Evolutionary conservation across 2,797 vertebrate genomes (phyloP).

Genomic region (Sebastes variabilis): DNA sequence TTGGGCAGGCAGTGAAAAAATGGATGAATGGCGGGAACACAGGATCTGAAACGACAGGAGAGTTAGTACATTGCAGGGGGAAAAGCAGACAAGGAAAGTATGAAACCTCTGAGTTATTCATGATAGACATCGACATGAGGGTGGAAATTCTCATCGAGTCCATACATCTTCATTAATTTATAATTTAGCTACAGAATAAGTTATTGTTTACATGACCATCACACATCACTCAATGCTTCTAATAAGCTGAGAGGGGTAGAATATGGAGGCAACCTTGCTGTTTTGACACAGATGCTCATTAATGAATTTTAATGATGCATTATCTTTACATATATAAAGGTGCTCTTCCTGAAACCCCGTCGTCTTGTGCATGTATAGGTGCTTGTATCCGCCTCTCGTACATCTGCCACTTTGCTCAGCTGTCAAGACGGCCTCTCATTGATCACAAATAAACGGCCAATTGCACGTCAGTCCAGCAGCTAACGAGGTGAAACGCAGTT

Average conservation of each 20-base stretch:
- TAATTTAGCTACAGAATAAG: slow-evolving; percentile 8
- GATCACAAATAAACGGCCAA: slow-evolving; percentile 48
- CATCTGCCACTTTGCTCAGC: slow-evolving; percentile 25
- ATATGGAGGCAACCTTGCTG: neutral
- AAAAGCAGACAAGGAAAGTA: neutral
- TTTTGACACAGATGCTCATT: slow-evolving; percentile 23
- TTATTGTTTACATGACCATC: slow-evolving; percentile 12
- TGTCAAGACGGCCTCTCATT: slow-evolving; percentile 31
- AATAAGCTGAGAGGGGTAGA: neutral
- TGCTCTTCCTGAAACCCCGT: neutral
- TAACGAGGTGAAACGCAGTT: slow-evolving; percentile 60
- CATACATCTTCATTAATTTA: slow-evolving; percentile 30
- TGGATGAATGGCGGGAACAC: neutral
- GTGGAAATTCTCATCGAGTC: neutral
- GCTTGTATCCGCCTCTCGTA: neutral
- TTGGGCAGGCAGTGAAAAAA: neutral
- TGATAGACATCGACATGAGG: slow-evolving; percentile 18
- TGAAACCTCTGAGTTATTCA: slow-evolving; percentile 43
- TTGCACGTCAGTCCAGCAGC: slow-evolving; percentile 37
- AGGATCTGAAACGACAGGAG: neutral
- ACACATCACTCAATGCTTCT: neutral
- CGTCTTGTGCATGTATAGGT: neutral
- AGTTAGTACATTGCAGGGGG: neutral
- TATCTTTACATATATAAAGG: slow-evolving; percentile 21
- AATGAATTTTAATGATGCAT: slow-evolving; percentile 25